Evolutionary conservation across 2,888 invertebrate species (phyloP).

Genomic region (Diogma glabrata): DNA sequence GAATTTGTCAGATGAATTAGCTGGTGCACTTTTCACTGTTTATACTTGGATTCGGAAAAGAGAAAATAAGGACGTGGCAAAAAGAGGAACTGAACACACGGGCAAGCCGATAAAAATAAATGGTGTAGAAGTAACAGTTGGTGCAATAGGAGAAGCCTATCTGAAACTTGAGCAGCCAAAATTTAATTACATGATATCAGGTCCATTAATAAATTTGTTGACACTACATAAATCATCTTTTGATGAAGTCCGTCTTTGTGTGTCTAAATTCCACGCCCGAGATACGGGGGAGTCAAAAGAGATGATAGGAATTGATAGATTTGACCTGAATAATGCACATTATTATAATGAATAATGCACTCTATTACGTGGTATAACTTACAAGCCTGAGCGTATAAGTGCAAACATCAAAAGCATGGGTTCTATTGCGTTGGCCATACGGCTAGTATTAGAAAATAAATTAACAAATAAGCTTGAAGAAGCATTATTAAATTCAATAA

Average conservation of each 20-base stretch:
- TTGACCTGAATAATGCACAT: neutral
- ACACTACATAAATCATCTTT: neutral
- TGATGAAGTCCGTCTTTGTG: neutral
- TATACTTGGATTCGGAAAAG: too few relatives aligned
- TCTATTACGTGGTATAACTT: neutral
- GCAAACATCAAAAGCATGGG: neutral
- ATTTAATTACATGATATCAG: neutral
- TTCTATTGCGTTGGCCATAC: neutral
- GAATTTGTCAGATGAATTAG: too few relatives aligned
- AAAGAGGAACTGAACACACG: too few relatives aligned
- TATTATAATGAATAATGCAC: too few relatives aligned
- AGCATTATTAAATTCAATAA: neutral
- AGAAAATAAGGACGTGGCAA: too few relatives aligned
- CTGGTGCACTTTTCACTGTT: too few relatives aligned
- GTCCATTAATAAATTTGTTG: neutral
- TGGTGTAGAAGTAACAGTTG: too few relatives aligned
- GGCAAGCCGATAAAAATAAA: too few relatives aligned
- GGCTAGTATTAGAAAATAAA: neutral
- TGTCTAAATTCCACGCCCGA: neutral
- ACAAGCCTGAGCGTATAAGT: neutral
- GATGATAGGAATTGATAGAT: too few relatives aligned
- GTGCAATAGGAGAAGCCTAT: too few relatives aligned
- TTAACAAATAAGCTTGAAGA: neutral
- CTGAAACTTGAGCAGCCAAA: too few relatives aligned
- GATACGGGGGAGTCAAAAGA: too few relatives aligned